These are phyloP conservation scores for Hippopotamus amphibius DNA, from an alignment of 2,113 vertebrate genomes.

Conservation along the genomic window DNA sequence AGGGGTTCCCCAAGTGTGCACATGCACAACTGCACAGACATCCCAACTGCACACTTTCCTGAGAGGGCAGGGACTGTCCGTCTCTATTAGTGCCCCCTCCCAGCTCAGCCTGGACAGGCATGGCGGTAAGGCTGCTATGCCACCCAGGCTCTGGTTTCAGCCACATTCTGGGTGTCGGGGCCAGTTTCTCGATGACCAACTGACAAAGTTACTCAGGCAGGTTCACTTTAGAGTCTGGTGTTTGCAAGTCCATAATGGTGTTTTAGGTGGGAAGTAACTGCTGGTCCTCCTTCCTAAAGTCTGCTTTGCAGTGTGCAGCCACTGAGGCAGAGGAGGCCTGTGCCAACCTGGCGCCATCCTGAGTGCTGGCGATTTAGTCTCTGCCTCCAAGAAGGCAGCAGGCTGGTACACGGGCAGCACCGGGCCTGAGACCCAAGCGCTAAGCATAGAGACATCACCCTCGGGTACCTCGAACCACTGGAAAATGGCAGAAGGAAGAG, in stretches of 20 bases:
- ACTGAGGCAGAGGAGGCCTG: background rate
- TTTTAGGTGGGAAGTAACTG: conserved; percentile 15
- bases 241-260: background rate
- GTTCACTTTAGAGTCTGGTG: background rate
- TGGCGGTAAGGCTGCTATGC: background rate
- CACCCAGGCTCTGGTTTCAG: background rate
- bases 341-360: background rate
- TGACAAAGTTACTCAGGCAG: background rate
- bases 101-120: background rate
- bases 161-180: background rate
- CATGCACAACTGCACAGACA: background rate
- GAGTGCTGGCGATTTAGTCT: background rate
- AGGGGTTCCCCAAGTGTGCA: background rate
- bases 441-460: background rate
- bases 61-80: background rate
- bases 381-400: background rate
- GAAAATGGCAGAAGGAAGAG: background rate
- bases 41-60: background rate
- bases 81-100: background rate
- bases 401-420: fast-evolving
- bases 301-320: background rate
- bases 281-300: background rate
- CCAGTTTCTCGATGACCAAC: background rate
- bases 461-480: background rate
- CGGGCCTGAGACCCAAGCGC: background rate